Evolutionary conservation across 2,888 invertebrate genomes (phyloP), one percentile per base, ranked within the genome.

Genomic region (Cryptosula pallasiana): DNA sequence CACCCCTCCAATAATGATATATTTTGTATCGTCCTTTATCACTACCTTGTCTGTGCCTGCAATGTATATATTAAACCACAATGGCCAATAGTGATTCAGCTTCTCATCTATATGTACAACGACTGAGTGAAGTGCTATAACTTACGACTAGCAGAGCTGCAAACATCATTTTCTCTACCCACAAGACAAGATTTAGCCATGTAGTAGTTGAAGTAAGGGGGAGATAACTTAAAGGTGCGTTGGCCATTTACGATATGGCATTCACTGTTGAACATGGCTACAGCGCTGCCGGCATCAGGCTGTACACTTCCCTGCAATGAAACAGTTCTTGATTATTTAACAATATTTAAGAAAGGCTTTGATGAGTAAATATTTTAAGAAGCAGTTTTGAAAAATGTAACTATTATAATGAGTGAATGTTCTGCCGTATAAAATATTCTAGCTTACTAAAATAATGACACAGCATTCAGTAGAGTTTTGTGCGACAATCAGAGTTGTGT

Each of bases 121-220:
- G n/a, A n/a, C n/a, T n/a, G n/a, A n/a, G n/a, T n/a, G n/a, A n/a
- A n/a, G n/a, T n/a, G n/a, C n/a, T n/a, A n/a, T n/a, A n/a, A n/a
- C n/a, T n/a, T n/a, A n/a, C n/a, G n/a, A n/a, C n/a, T n/a, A n/a
- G n/a, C 55, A 16, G 55, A 20, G 25, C 55, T 55, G 63, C 63
- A 63, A 16, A 63, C 63, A n/a, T 55, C 55, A 34, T 63, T 63
- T 13, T 5, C 16, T n/a, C 63, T 63, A n/a, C 63, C 63, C 20
- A 32, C 34, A 27, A 29, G 2, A 63, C 63, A 63, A 25, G 63
- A 27, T 27, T 63, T 63, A n/a, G 63, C 63, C 27, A 27, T 27
- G n/a, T 63, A 63, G 34, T 63, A 25, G 13, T 20, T 32, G 32
- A 29, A 34, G 32, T 29, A 63, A 13, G 63, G 63, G 2, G 63